These are phyloP conservation scores for Dipodomys ordii DNA, from an alignment of 2,113 vertebrate species.

Conservation along the genomic window DNA sequence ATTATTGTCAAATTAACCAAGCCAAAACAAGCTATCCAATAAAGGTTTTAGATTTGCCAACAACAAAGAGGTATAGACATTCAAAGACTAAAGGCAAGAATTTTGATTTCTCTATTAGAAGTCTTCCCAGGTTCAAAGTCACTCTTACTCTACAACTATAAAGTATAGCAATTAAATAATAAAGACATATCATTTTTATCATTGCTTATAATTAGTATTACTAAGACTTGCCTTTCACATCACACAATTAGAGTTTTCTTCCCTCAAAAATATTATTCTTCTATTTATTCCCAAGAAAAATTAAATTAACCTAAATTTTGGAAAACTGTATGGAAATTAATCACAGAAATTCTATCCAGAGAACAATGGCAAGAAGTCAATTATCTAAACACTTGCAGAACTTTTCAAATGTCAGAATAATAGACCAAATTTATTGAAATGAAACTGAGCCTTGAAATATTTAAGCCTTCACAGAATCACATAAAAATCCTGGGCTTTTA, in stretches of 20 bases:
- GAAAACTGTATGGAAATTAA: conserved; percentile 63
- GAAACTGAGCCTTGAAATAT: conserved; percentile 33
- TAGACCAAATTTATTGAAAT: conserved; percentile 59
- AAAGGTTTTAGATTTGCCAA: background rate
- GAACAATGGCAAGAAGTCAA: conserved; percentile 72
- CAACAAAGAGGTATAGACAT: background rate
- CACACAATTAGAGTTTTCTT: conserved; percentile 23
- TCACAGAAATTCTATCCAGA: background rate
- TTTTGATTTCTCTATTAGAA: conserved; percentile 37
- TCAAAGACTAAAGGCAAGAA: background rate
- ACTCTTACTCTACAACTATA: conserved; percentile 63
- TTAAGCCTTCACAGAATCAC: conserved; percentile 12
- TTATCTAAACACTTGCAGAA: conserved; percentile 68
- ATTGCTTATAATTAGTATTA: conserved; percentile 63
- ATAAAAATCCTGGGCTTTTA: conserved; percentile 15
- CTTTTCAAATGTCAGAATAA: conserved; percentile 62
- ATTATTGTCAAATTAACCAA: conserved; percentile 10
- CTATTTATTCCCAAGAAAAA: conserved; percentile 71
- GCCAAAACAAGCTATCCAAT: background rate
- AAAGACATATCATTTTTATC: conserved; percentile 33
- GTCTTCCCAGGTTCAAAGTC: background rate
- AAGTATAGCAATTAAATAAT: conserved; percentile 21
- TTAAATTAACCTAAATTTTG: conserved; percentile 68
- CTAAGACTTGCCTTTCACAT: conserved; percentile 25
- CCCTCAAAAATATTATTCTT: conserved; percentile 21